Conservation (phyloP, 1,140 invertebrate genomes). For the Aphaenogaster rudis region DNA sequence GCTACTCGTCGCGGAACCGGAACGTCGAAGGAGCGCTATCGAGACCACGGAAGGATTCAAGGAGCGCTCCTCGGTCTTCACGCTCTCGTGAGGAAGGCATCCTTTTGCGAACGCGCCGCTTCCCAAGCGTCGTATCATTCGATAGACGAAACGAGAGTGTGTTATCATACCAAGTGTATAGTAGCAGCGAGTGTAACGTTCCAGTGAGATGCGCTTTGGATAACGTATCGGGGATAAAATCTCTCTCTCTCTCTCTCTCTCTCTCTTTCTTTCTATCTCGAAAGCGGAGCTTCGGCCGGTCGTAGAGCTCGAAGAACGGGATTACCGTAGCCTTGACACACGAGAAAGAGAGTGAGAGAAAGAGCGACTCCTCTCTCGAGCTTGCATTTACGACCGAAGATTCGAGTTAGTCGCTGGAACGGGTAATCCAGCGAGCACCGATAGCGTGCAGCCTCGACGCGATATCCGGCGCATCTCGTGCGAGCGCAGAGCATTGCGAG, state of each 20-base stretch:
- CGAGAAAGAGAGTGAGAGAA: not conserved
- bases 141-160: not conserved
- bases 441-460: slow-evolving; percentile 7
- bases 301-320: not conserved
- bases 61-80: slow-evolving; percentile 56
- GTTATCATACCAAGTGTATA: not conserved
- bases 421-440: not conserved
- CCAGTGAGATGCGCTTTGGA: not conserved
- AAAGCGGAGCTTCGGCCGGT: not conserved
- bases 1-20: slow-evolving; percentile 7
- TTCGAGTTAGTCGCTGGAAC: not conserved
- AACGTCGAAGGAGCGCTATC: slow-evolving; percentile 13
- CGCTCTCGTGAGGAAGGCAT: slow-evolving; percentile 42
- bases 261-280: not conserved
- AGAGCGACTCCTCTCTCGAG: not conserved
- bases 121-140: not conserved
- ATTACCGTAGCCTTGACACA: not conserved
- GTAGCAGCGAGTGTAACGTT: not conserved
- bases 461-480: slow-evolving; percentile 26
- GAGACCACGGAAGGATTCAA: not conserved
- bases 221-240: not conserved
- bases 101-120: not conserved
- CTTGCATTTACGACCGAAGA: not conserved
- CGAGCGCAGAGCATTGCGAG: not conserved
- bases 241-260: not conserved